These are phyloP conservation scores for Phenganax stokvisi DNA, from an alignment of 92 coral and sea anemone genomes.

Conservation along the genomic window DNA sequence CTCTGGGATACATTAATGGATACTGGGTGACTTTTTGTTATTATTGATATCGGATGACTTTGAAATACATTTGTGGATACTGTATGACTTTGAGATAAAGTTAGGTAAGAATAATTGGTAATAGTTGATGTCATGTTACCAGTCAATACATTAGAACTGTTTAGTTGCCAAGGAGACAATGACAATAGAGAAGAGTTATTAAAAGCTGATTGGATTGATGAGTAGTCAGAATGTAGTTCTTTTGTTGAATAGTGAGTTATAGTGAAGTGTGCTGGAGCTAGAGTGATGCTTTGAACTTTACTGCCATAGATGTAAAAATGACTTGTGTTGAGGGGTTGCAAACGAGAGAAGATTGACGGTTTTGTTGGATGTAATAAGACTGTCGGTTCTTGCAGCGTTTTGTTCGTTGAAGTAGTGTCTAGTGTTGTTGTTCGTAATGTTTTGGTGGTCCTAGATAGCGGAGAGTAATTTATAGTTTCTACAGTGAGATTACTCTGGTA, in stretches of 20 bases:
- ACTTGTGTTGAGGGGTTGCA: constrained; percentile 11
- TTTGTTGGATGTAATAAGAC: not conserved
- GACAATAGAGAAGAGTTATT: not conserved
- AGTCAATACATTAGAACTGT: not conserved
- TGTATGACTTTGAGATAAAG: not conserved
- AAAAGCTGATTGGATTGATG: not conserved
- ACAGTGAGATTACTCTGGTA: too few relatives aligned
- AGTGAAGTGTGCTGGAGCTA: constrained; percentile 7
- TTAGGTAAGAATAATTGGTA: not conserved
- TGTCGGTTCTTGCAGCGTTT: not conserved
- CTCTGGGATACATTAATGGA: too few relatives aligned
- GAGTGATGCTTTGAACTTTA: not conserved
- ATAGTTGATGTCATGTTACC: not conserved
- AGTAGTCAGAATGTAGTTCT: not conserved
- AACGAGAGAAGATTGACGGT: not conserved
- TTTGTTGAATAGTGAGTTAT: not conserved
- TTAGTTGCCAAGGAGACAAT: not conserved
- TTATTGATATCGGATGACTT: too few relatives aligned
- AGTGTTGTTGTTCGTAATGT: not conserved
- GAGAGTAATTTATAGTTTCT: too few relatives aligned
- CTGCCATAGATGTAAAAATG: not conserved
- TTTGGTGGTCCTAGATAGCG: too few relatives aligned
- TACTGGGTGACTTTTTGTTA: too few relatives aligned
- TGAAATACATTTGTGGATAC: too few relatives aligned
- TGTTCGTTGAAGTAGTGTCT: not conserved